Conservation (phyloP, 2,797 vertebrate genomes). For the Saxicola maurus region DNA sequence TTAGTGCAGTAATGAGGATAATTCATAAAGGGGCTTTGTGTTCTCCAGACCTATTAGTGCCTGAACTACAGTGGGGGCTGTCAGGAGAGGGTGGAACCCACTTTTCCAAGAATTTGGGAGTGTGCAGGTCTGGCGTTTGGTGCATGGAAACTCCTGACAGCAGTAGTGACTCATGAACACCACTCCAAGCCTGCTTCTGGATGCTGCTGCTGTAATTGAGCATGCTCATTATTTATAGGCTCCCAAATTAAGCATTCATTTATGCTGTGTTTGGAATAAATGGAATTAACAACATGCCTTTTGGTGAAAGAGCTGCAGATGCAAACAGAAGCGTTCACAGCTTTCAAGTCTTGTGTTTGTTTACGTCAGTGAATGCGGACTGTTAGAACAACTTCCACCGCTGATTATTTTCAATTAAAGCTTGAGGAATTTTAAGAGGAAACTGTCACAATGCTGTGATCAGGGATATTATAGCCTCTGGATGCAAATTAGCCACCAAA, state of each 20-base stretch:
- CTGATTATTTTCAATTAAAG: conserved; percentile 59
- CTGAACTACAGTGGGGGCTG: background rate
- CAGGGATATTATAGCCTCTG: conserved; percentile 49
- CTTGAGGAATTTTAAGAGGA: conserved; percentile 46
- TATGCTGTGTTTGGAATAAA: conserved; percentile 68
- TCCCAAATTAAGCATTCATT: conserved; percentile 68
- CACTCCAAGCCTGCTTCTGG: conserved; percentile 39
- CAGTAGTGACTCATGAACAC: conserved; percentile 5
- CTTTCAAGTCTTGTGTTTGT: conserved; percentile 59
- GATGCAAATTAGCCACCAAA: conserved; percentile 47
- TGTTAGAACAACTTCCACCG: conserved; percentile 28
- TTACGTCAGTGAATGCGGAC: conserved; percentile 49
- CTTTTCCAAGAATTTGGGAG: background rate
- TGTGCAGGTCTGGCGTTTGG: background rate
- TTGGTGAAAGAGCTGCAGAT: conserved; percentile 59
- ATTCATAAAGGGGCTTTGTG: background rate
- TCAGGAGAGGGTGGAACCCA: background rate
- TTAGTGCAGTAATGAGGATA: background rate
- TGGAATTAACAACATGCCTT: conserved; percentile 63
- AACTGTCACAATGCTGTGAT: conserved; percentile 61
- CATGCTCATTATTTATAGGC: conserved; percentile 60
- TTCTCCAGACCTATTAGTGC: background rate
- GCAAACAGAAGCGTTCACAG: conserved; percentile 40
- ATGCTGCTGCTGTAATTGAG: conserved; percentile 41
- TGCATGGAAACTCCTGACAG: conserved; percentile 20